Percentiles rank a stretch among this genome's conserved stretches.
Conservation (phyloP, 2,113 vertebrate genomes). For the Pelecanoides urinatrix region DNA sequence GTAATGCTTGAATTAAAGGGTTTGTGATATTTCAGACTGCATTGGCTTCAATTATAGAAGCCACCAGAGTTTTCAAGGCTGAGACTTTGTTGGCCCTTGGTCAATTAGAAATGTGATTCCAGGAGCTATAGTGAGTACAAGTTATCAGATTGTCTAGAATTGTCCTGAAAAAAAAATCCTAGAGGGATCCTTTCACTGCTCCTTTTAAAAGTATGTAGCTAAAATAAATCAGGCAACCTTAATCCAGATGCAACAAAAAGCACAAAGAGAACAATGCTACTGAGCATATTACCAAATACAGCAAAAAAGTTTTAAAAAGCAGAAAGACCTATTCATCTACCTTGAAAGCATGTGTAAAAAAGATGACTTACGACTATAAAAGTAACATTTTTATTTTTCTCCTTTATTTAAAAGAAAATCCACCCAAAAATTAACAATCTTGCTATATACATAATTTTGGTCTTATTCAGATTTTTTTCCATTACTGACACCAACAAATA, state of each 20-base stretch:
- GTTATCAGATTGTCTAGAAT: neutral
- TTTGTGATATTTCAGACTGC: neutral
- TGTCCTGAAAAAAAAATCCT: neutral
- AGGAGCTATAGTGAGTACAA: neutral
- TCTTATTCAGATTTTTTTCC: neutral
- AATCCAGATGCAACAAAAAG: neutral
- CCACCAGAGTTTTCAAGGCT: neutral
- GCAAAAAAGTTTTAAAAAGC: neutral
- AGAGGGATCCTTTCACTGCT: neutral
- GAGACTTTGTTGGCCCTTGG: neutral
- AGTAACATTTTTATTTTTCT: neutral
- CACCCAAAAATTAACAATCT: neutral
- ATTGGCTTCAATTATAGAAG: neutral
- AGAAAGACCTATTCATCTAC: neutral
- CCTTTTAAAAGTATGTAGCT: neutral
- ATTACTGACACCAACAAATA: neutral
- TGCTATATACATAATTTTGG: fast-evolving
- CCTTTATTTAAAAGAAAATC: neutral
- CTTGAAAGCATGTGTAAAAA: neutral
- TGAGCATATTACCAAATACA: neutral
- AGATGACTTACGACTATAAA: fast-evolving
- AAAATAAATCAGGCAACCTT: neutral
- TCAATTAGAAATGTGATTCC: neutral
- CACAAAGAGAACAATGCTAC: neutral
- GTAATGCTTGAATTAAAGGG: neutral